These are phyloP conservation scores for Scrobipalpa costella DNA, from an alignment of 2,888 invertebrate genomes.

Conservation along the genomic window DNA sequence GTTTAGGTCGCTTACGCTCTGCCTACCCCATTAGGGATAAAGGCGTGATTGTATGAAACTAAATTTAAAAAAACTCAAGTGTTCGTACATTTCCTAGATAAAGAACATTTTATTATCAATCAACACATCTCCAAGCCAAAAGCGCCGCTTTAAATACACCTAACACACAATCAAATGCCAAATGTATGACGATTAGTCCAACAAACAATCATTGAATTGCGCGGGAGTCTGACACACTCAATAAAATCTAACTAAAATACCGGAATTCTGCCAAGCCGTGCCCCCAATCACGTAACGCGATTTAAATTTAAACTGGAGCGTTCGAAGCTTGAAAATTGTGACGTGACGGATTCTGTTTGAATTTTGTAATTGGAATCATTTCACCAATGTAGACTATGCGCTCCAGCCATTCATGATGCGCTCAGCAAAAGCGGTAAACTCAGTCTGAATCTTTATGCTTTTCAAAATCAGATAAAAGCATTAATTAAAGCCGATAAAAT, in stretches of 20 bases:
- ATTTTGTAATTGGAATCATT: slow-evolving; percentile 4
- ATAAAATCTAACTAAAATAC: slow-evolving; percentile 30
- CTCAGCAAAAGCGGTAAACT: no score
- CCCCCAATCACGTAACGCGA: slow-evolving; percentile 53
- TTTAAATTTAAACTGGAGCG: slow-evolving; percentile 42
- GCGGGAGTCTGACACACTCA: slow-evolving; percentile 3
- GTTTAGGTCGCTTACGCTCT: no score
- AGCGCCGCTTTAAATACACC: slow-evolving; percentile 3
- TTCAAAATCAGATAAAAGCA: no score
- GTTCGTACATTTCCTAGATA: not conserved
- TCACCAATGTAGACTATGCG: not conserved
- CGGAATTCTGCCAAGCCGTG: slow-evolving; percentile 43
- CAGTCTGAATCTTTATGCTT: no score
- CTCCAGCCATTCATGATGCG: no score
- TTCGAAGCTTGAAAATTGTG: slow-evolving; percentile 30
- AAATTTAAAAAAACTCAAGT: not conserved
- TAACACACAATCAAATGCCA: slow-evolving; percentile 13
- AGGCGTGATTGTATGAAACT: no score
- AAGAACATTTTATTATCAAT: not conserved
- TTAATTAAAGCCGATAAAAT: no score
- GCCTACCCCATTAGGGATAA: no score
- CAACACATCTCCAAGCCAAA: not conserved
- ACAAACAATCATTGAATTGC: slow-evolving; percentile 5
- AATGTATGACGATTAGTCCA: slow-evolving; percentile 10
- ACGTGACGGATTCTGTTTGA: not conserved